A percentile compares a stretch with the other conserved stretches of the same genome.
phyloP scores from a whole-genome alignment of 2,888 invertebrate genomes.

The Pycnomerus fuliginosus region DNA sequence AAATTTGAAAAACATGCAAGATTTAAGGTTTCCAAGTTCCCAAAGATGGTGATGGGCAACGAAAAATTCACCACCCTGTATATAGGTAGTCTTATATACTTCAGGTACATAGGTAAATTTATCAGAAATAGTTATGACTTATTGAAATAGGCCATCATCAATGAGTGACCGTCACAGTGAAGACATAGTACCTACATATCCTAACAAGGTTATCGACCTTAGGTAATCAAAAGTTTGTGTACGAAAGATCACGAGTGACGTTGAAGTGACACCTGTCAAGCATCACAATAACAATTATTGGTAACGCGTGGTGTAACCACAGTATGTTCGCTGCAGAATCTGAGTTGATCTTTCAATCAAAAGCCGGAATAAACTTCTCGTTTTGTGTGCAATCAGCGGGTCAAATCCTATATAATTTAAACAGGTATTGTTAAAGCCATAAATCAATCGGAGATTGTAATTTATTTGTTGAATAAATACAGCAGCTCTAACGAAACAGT shows the following conservation, averaged over 20 bases:
- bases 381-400: constrained; percentile 1
- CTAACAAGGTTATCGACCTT: constrained; percentile 27
- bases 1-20: too few relatives aligned
- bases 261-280: constrained; percentile 40
- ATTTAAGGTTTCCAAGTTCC: too few relatives aligned
- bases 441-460: constrained; percentile 13
- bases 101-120: too few relatives aligned
- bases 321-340: constrained; percentile 4
- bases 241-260: constrained; percentile 35
- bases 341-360: constrained; percentile 17
- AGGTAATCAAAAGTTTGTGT: constrained; percentile 29
- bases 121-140: constrained; percentile 26
- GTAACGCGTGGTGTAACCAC: constrained; percentile 16
- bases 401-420: constrained; percentile 11
- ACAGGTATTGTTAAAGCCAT: constrained; percentile 9
- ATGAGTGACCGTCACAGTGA: too few relatives aligned
- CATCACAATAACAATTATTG: constrained; percentile 36
- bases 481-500: constrained; percentile 6
- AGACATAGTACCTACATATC: constrained; percentile 19
- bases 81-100: too few relatives aligned
- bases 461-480: constrained; percentile 16
- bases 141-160: constrained; percentile 25
- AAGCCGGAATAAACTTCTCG: too few relatives aligned
- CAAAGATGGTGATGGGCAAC: too few relatives aligned
- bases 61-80: too few relatives aligned